Percentiles rank a stretch among this genome's conserved stretches.
Evolutionary conservation across 2,888 invertebrate species (phyloP).

Genomic region (Cryptops parisi): DNA sequence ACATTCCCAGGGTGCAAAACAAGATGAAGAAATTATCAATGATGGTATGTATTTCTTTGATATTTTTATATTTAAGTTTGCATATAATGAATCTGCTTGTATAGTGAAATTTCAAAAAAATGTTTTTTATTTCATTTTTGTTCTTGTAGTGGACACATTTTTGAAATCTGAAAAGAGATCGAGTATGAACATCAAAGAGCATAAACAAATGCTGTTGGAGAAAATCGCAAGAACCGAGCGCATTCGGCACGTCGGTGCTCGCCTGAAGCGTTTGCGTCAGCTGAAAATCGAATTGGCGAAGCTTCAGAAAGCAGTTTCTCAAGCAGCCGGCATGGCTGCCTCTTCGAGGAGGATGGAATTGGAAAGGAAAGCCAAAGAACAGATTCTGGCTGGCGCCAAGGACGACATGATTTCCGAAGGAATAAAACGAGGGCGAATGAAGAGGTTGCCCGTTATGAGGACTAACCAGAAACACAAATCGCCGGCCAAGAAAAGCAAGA

Average conservation of each 20-base stretch:
- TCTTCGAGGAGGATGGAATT: slow-evolving; percentile 1
- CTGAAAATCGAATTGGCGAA: slow-evolving; percentile 24
- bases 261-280: slow-evolving; percentile 24
- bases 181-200: slow-evolving; percentile 31
- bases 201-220: slow-evolving; percentile 42
- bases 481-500: too few species aligned
- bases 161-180: slow-evolving; percentile 28
- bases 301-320: slow-evolving; percentile 29
- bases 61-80: background rate
- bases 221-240: slow-evolving; percentile 46
- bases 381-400: background rate
- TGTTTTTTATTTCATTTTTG: slow-evolving; percentile 2
- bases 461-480: too few species aligned
- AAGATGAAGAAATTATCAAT: slow-evolving; percentile 36
- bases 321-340: background rate
- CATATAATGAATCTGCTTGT: background rate
- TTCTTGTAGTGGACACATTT: slow-evolving; percentile 30
- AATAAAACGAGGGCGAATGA: too few species aligned
- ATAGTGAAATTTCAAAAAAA: background rate
- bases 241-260: slow-evolving; percentile 40
- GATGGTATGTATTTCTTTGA: slow-evolving; percentile 22
- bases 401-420: background rate
- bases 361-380: slow-evolving; percentile 2
- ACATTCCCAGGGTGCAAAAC: slow-evolving; percentile 17
- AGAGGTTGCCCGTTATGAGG: too few species aligned